A percentile compares a stretch with the other conserved stretches of the same genome.
Conservation (phyloP, 1,140 invertebrate genomes). For the Papilio machaon region DNA sequence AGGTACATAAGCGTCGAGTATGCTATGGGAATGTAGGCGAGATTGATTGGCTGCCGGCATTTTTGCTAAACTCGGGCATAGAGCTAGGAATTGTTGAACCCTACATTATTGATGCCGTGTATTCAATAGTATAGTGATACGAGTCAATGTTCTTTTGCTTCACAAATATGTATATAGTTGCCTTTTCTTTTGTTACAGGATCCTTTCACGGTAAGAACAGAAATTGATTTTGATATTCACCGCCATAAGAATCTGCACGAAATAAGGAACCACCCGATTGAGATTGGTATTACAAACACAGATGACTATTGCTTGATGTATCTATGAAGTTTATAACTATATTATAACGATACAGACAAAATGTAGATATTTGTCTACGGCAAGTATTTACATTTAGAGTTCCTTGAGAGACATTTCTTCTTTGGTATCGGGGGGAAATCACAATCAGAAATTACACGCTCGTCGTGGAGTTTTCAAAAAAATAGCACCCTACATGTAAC, state of each 20-base stretch:
- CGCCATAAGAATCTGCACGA: background rate
- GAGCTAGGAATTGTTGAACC: constrained; percentile 46
- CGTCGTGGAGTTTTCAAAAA: background rate
- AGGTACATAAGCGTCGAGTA: constrained; percentile 49
- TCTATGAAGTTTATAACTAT: too few relatives aligned
- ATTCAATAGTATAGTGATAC: background rate
- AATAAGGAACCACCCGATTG: background rate
- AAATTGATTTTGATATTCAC: background rate
- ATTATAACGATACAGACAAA: too few relatives aligned
- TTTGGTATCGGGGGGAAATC: too few relatives aligned
- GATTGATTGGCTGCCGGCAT: constrained; percentile 57
- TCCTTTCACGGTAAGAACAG: constrained; percentile 71
- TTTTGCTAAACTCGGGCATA: constrained; percentile 45
- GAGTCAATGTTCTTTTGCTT: background rate
- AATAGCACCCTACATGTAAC: background rate
- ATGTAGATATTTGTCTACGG: too few relatives aligned
- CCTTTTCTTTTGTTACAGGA: constrained; percentile 74
- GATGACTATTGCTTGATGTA: too few relatives aligned
- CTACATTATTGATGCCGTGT: background rate
- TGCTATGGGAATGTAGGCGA: constrained; percentile 63
- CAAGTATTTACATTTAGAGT: too few relatives aligned
- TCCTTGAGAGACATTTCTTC: too few relatives aligned
- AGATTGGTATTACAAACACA: background rate
- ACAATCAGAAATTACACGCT: too few relatives aligned
- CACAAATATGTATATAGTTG: background rate